These are phyloP conservation scores for Aspidiotus rigidus DNA, from an alignment of 2,888 invertebrate genomes.

Conservation along the genomic window DNA sequence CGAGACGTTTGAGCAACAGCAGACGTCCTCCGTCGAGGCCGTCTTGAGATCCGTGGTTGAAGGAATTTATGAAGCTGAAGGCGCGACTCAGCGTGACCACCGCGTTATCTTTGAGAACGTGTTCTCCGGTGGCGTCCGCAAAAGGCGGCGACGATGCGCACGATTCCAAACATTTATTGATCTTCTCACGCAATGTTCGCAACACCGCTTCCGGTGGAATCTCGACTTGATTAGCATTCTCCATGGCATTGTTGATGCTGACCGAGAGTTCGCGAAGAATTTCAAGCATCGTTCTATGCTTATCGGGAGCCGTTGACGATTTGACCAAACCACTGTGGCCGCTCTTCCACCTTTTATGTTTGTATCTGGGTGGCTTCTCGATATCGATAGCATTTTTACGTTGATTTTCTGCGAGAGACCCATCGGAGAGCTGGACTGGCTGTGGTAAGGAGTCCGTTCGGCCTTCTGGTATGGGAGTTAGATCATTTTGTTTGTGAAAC, in stretches of 20 bases:
- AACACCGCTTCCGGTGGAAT: conserved; percentile 7
- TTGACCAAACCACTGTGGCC: neutral
- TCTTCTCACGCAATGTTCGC: conserved; percentile 16
- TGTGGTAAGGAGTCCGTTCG: neutral
- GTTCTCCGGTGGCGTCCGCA: conserved; percentile 36
- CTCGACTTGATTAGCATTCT: conserved; percentile 8
- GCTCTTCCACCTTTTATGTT: neutral
- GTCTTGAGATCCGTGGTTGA: conserved; percentile 11
- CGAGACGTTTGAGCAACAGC: conserved; percentile 11
- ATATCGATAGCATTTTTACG: neutral
- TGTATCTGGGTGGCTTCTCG: neutral
- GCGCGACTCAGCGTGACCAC: conserved; percentile 10
- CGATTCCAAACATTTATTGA: conserved; percentile 8
- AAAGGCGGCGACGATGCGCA: neutral
- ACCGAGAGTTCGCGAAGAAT: conserved; percentile 10
- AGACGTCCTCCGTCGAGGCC: conserved; percentile 7
- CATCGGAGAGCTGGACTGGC: conserved; percentile 6
- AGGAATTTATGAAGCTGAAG: conserved; percentile 10
- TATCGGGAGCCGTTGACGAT: neutral
- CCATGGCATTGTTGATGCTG: conserved; percentile 20
- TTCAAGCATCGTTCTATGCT: neutral
- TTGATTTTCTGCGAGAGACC: neutral
- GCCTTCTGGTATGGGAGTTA: conserved; percentile 15
- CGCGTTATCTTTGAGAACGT: conserved; percentile 33
- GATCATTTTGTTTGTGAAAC: conserved; percentile 2